phyloP scores from a whole-genome alignment of 2,888 invertebrate species.

The Dromius quadrimaculatus region DNA sequence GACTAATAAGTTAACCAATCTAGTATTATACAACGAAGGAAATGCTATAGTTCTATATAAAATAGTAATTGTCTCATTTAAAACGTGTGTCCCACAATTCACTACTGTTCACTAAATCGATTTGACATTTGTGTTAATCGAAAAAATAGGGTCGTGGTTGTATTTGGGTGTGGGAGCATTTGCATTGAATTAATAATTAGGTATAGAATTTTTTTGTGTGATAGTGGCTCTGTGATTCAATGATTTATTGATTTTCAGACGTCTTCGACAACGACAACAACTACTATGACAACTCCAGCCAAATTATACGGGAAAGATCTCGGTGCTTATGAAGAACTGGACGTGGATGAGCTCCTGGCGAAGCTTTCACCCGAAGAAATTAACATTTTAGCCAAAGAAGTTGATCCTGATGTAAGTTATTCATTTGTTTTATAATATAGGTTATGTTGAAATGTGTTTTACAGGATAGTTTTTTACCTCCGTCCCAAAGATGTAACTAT shows the following conservation, averaged over 20 bases:
- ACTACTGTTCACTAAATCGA: conserved; percentile 29
- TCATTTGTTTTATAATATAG: conserved; percentile 20
- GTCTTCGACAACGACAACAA: conserved; percentile 88
- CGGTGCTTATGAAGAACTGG: conserved; percentile 92
- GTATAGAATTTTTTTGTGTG: conserved; percentile 32
- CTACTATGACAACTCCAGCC: conserved; percentile 90
- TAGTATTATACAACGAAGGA: conserved; percentile 10
- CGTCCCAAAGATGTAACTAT: conserved; percentile 94
- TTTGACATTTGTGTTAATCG: conserved; percentile 43
- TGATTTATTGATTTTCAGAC: conserved; percentile 74
- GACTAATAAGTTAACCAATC: conserved; percentile 16
- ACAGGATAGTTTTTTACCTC: conserved; percentile 96
- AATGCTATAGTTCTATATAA: conserved; percentile 9
- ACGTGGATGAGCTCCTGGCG: conserved; percentile 93
- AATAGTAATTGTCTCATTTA: conserved; percentile 18
- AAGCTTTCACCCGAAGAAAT: conserved; percentile 96
- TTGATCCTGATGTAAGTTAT: conserved; percentile 97
- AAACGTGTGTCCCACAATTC: conserved; percentile 17
- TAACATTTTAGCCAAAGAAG: conserved; percentile 97
- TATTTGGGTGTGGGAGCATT: conserved; percentile 60
- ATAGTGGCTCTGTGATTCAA: not conserved
- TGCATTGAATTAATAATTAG: conserved; percentile 47
- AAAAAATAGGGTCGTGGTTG: conserved; percentile 60
- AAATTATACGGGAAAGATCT: conserved; percentile 92
- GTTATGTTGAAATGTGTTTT: conserved; percentile 16